A percentile compares a stretch with the other conserved stretches of the same genome.
phyloP scores from a whole-genome alignment of 2,797 vertebrate species.

The Neomorphus geoffroyi region DNA sequence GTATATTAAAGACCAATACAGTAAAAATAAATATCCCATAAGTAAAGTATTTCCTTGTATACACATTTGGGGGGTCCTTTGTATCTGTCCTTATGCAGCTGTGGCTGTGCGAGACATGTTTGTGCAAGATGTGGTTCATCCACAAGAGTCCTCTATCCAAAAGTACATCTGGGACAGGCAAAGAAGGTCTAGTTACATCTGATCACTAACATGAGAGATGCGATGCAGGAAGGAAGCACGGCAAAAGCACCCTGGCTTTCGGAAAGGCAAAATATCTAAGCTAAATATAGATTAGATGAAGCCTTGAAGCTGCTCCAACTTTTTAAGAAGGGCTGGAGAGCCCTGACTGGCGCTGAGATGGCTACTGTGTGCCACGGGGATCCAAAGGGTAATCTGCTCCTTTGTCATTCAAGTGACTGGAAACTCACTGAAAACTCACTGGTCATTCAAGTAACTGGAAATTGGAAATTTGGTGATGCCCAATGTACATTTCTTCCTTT shows the following conservation, averaged over 20 bases:
- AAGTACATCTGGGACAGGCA: neutral
- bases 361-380: neutral
- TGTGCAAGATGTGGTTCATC: neutral
- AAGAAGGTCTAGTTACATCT: neutral
- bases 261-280: neutral
- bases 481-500: neutral
- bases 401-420: neutral
- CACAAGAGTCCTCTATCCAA: neutral
- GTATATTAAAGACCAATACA: neutral
- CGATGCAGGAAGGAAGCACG: neutral
- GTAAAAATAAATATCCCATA: neutral
- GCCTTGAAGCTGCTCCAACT: neutral
- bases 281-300: neutral
- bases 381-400: neutral
- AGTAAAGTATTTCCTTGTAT: neutral
- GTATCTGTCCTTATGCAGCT: neutral
- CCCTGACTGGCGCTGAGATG: rapidly evolving
- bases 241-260: neutral
- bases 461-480: neutral
- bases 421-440: no score
- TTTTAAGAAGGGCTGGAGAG: neutral
- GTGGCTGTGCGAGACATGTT: neutral
- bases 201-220: neutral
- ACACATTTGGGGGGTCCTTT: neutral
- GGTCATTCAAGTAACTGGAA: neutral